Percentiles rank a stretch among this genome's conserved stretches.
These are phyloP conservation scores for Drosophila leontia DNA, from an alignment of 1,140 invertebrate genomes.

Conservation along the genomic window DNA sequence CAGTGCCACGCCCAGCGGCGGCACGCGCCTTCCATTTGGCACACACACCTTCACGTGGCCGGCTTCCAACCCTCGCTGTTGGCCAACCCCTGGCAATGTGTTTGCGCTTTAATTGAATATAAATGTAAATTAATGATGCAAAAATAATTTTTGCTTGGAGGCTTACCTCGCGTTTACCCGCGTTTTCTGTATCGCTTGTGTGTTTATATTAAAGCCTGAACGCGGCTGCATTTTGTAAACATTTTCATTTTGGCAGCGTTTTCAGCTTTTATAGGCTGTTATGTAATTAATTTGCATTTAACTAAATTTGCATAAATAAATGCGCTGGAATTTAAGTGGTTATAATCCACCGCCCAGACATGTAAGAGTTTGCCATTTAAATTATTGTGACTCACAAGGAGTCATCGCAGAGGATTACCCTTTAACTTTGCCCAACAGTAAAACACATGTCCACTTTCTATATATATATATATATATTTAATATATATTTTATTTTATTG, in stretches of 20 bases:
- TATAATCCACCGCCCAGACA: conserved; percentile 39
- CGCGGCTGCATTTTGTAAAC: conserved; percentile 64
- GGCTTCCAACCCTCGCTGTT: not conserved
- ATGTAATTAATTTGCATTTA: conserved; percentile 81
- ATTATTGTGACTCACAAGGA: conserved; percentile 1
- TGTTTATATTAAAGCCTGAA: conserved; percentile 46
- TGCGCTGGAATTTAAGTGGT: conserved; percentile 58
- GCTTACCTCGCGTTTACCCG: conserved; percentile 53
- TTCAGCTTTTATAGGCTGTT: conserved; percentile 66
- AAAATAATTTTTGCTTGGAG: conserved; percentile 82
- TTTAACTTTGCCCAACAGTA: conserved; percentile 4
- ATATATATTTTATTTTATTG: conserved; percentile 59
- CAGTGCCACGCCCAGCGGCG: conserved; percentile 48
- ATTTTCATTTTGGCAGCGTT: conserved; percentile 71
- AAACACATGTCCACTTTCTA: conserved; percentile 31
- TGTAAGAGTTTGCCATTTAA: conserved; percentile 15
- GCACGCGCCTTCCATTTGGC: conserved; percentile 52
- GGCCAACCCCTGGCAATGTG: conserved; percentile 52
- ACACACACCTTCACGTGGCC: conserved; percentile 6
- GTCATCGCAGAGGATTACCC: not conserved
- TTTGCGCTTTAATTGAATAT: conserved; percentile 83
- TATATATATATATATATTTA: conserved; percentile 44
- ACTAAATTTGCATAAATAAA: conserved; percentile 84
- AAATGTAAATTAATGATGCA: conserved; percentile 84
- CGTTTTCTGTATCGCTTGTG: conserved; percentile 28